Evolutionary conservation across 2,888 invertebrate species (phyloP), one percentile per base, ranked within the genome.

Genomic region (Chromoteleia sp.): DNA sequence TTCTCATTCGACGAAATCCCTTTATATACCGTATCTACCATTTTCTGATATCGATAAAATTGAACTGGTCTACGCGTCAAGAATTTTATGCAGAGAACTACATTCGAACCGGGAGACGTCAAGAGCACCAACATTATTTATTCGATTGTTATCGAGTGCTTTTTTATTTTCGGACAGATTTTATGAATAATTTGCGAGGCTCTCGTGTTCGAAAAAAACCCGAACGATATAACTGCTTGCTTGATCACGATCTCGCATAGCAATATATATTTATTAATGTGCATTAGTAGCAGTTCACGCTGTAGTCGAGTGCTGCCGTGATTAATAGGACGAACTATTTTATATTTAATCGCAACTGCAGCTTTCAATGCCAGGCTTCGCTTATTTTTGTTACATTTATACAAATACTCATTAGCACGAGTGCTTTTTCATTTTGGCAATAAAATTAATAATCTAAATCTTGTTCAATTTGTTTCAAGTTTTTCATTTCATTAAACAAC

Each of bases 41-140:
- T 74, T 74, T 63, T 68, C 63, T 52, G 80, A 74, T 74, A 68
- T 74, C 80, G 74, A 80, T 80, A 70, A 74, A 80, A 80, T 80
- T 74, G 74, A 80, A 74, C 67, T 71, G 61, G 71, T 39, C 43
- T 73, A 68, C 73, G 73, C 79, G 71, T 74, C 73, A 52, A 68
- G 79, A 73, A 79, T 79, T 73, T 61, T 61, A 59, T 54, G 54
- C 68, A 21, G 36, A 67, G 17, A 56, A 68, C 59, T 54, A 50
- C 52, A 50, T 43, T 58, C 14, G 21, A 75, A 33, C 41, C 59
- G 52, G 56, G 61, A 41, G 50, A 76, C 76, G 45, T 77, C 54
- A 45, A 45, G 33, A 43, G 33, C 48, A 14, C 52, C 50, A 29
- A 36, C 63, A 70, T 75, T 67, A 76, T 78, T 70, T 78, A 71